A percentile compares a stretch with the other conserved stretches of the same genome.
Evolutionary conservation across 2,888 invertebrate genomes (phyloP).

Genomic region (Andrena chrysosceles): DNA sequence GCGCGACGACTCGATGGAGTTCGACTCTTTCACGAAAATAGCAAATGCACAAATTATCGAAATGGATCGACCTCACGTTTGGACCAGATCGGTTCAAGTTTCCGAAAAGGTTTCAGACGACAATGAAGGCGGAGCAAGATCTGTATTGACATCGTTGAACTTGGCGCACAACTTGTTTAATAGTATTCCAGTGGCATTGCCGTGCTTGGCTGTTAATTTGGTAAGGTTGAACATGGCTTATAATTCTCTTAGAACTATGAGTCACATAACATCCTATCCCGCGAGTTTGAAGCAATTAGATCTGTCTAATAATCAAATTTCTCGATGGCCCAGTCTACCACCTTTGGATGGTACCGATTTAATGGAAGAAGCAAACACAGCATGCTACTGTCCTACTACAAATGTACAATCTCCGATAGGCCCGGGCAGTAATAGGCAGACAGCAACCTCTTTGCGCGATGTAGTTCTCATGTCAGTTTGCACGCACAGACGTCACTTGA

Average conservation of each 20-base stretch:
- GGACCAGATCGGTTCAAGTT: conserved; percentile 89
- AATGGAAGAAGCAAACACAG: conserved; percentile 89
- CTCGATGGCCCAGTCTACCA: conserved; percentile 95
- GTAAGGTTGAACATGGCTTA: conserved; percentile 96
- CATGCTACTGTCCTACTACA: conserved; percentile 89
- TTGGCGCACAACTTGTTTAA: conserved; percentile 96
- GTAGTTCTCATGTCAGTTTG: conserved; percentile 93
- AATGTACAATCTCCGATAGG: conserved; percentile 80
- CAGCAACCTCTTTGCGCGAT: conserved; percentile 89
- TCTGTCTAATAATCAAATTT: conserved; percentile 96
- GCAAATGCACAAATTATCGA: conserved; percentile 85
- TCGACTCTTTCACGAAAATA: conserved; percentile 83
- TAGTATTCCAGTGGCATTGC: conserved; percentile 93
- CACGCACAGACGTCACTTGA: conserved; percentile 92
- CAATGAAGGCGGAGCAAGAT: conserved; percentile 86
- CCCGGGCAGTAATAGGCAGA: conserved; percentile 81
- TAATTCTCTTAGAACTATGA: conserved; percentile 89
- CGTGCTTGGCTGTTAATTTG: conserved; percentile 95
- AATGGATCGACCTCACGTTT: conserved; percentile 91
- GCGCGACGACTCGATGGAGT: conserved; percentile 81
- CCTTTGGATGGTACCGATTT: conserved; percentile 88
- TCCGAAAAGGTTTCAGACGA: conserved; percentile 89
- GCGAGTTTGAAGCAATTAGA: conserved; percentile 95
- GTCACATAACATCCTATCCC: conserved; percentile 93
- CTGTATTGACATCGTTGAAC: conserved; percentile 91